Conservation (phyloP, 2,797 vertebrate species). For the Gymnoscopelus braueri region DNA sequence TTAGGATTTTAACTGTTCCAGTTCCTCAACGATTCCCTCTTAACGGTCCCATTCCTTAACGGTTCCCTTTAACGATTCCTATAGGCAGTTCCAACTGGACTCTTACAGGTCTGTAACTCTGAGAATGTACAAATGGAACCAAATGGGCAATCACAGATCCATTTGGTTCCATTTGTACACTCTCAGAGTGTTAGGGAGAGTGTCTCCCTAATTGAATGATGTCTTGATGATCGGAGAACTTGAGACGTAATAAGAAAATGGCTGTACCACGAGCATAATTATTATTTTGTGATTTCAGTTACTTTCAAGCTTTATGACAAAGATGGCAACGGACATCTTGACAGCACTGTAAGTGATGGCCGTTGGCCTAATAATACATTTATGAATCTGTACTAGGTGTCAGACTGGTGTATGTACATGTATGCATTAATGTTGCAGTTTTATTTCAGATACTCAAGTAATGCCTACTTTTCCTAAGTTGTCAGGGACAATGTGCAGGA, state of each 20-base stretch:
- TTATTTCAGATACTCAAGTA: neutral
- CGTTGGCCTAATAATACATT: neutral
- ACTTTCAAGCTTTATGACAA: conserved; percentile 93
- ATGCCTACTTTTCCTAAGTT: no score
- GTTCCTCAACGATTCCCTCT: no score
- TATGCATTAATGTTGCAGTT: neutral
- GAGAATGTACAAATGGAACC: no score
- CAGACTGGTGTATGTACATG: neutral
- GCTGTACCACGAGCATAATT: conserved; percentile 19
- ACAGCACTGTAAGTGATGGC: conserved; percentile 86
- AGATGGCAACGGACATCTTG: conserved; percentile 89
- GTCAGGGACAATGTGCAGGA: no score
- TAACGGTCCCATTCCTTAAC: no score
- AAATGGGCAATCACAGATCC: no score
- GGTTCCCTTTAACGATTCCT: no score
- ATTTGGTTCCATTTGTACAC: no score
- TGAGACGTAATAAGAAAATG: neutral
- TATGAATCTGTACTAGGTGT: neutral
- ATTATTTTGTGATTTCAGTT: conserved; percentile 74
- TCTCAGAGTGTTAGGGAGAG: no score
- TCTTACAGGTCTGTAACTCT: no score
- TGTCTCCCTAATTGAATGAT: neutral
- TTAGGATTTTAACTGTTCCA: no score
- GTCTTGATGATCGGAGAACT: neutral
- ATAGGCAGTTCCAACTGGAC: no score